Conservation (phyloP, 2,113 vertebrate genomes). For the Myanophis thanlyinensis region DNA sequence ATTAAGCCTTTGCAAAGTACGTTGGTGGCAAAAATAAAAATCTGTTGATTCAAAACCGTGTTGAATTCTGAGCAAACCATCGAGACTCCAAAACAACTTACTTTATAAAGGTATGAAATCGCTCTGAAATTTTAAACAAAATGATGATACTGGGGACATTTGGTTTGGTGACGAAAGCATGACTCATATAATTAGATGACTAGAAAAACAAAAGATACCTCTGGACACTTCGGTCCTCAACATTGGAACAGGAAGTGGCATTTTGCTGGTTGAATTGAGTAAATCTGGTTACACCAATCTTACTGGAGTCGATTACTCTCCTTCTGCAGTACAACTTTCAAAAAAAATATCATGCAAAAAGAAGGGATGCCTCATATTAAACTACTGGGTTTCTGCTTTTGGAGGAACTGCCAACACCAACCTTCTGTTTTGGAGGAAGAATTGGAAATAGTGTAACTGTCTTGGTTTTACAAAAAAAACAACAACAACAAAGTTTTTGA, state of each 20-base stretch:
- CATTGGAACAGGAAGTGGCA: slow-evolving; percentile 94
- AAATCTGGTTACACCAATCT: slow-evolving; percentile 86
- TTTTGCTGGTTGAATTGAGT: slow-evolving; percentile 89
- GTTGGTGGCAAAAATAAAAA: neutral
- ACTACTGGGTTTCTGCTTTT: slow-evolving; percentile 87
- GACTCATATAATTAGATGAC: slow-evolving; percentile 83
- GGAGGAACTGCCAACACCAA: slow-evolving; percentile 88
- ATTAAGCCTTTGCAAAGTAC: neutral
- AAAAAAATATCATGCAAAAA: slow-evolving; percentile 79
- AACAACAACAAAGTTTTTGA: too few species aligned
- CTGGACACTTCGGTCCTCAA: slow-evolving; percentile 83
- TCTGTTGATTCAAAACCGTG: neutral
- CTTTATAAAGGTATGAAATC: neutral
- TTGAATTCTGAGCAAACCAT: neutral
- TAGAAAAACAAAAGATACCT: slow-evolving; percentile 77
- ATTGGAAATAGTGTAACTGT: slow-evolving; percentile 86
- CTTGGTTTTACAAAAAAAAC: slow-evolving; percentile 79
- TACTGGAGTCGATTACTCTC: slow-evolving; percentile 91
- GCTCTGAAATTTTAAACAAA: too few species aligned
- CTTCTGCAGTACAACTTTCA: slow-evolving; percentile 85
- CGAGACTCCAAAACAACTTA: neutral
- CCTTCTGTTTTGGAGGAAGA: slow-evolving; percentile 90
- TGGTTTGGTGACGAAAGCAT: slow-evolving; percentile 98
- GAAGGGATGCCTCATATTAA: slow-evolving; percentile 77
- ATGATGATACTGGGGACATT: too few species aligned